Evolutionary conservation across 2,113 vertebrate species (phyloP), one percentile per base, ranked within the genome.

Genomic region (Tringa solitaria): DNA sequence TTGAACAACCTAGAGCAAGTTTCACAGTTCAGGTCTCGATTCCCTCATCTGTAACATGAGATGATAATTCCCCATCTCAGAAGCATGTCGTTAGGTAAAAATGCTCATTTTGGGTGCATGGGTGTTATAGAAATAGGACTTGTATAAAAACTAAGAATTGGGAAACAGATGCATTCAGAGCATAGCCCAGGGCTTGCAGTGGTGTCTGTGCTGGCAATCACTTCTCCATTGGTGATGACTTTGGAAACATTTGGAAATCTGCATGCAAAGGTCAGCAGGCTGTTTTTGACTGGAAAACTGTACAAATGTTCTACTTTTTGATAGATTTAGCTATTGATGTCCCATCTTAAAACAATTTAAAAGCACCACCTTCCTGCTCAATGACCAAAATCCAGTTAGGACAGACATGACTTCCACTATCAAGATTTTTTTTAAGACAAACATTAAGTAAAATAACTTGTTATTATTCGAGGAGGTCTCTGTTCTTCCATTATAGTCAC

Each of bases 51-150:
- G 26, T 73, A 37, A 69, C 14, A 21, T 48, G n/a, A 39, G 9
- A n/a, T n/a, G 46, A 14, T 88, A 41, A 39, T 61, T 84, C 23
- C 28, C 10, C 9, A 19, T 28, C n/a, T 48, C 14, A 68, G 23
- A 68, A 48, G 15, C 33, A 9, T 13, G 11, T 70, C 80, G 51
- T 80, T 60, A 57, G 22, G 22, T 77, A 57, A 41, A 51, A 83
- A 63, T 45, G 32, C 28, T 67, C 4, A 7, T 67, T 84, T 56
- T n/a, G n/a, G 26, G 26, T 89, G 20, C n/a, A 10, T 14, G 7
- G 14, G 7, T 72, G 19, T 48, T 80, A 48, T 0, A 0, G 46
- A 43, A 72, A n/a, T 2, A 5, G 6, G 30, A 4, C n/a, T 60
- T 43, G 14, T 41, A 3, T 57, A 14, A 76, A 51, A 53, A 18